Evolutionary conservation across 2,797 vertebrate species (phyloP).

Genomic region (Hippoglossus hippoglossus): DNA sequence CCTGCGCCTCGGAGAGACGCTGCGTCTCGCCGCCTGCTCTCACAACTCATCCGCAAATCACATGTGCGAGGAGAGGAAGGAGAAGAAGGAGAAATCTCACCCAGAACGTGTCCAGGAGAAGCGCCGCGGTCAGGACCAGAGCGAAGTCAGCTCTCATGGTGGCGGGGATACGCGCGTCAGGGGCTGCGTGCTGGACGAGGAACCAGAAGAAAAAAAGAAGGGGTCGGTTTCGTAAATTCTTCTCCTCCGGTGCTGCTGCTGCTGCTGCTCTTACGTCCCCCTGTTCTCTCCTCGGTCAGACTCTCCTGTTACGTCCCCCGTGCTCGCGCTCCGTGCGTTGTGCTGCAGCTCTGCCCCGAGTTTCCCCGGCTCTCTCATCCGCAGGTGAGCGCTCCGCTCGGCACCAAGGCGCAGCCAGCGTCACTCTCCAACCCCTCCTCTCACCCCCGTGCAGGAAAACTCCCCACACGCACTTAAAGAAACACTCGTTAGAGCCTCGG

Average conservation of each 20-base stretch:
- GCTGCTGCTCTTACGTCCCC: constrained; percentile 36
- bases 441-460: constrained; percentile 80
- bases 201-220: constrained; percentile 24
- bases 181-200: constrained; percentile 56
- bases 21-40: neutral
- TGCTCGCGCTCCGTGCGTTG: constrained; percentile 58
- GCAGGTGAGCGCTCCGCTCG: constrained; percentile 91
- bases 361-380: constrained; percentile 84
- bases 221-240: constrained; percentile 43
- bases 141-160: constrained; percentile 82
- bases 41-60: constrained; percentile 19
- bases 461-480: constrained; percentile 86
- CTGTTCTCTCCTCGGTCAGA: constrained; percentile 24
- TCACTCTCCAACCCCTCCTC: constrained; percentile 84
- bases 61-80: neutral
- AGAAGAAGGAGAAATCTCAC: constrained; percentile 67
- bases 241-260: constrained; percentile 44
- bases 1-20: neutral
- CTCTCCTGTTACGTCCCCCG: constrained; percentile 48
- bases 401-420: constrained; percentile 85
- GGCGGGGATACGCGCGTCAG: constrained; percentile 64
- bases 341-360: constrained; percentile 75
- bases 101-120: constrained; percentile 79
- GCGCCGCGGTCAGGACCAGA: constrained; percentile 78
- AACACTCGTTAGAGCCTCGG: constrained; percentile 60